Percentiles rank a stretch among this genome's conserved stretches.
phyloP scores from a whole-genome alignment of 2,797 vertebrate species.

The Danio albolineatus region DNA sequence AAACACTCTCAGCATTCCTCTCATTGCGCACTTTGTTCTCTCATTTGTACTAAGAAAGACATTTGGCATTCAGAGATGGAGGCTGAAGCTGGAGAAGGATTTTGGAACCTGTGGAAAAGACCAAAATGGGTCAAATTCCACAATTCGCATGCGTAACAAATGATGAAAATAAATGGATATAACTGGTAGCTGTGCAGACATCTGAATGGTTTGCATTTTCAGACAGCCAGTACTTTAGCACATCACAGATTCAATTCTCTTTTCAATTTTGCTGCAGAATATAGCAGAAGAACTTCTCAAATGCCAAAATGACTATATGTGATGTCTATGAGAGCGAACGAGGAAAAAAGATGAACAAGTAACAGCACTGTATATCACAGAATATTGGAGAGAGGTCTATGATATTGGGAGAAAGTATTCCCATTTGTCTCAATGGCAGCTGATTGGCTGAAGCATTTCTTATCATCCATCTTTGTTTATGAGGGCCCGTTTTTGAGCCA shows the following conservation, averaged over 20 bases:
- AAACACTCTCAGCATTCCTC: constrained; percentile 42
- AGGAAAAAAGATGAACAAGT: constrained; percentile 10
- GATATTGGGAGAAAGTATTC: background rate
- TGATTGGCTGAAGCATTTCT: background rate
- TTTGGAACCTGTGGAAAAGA: constrained; percentile 18
- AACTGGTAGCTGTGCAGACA: background rate
- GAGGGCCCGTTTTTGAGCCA: background rate
- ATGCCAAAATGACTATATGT: constrained; percentile 12
- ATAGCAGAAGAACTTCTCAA: constrained; percentile 29
- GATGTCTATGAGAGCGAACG: background rate
- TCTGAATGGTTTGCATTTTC: background rate
- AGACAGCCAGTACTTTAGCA: background rate
- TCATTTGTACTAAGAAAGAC: constrained; percentile 23
- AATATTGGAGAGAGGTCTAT: background rate
- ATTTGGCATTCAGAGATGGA: constrained; percentile 8
- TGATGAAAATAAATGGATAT: background rate
- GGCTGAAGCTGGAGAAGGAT: constrained; percentile 14
- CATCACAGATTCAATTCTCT: constrained; percentile 28
- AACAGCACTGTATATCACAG: constrained; percentile 22
- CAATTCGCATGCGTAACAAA: constrained; percentile 26
- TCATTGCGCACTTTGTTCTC: constrained; percentile 38
- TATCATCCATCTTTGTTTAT: background rate
- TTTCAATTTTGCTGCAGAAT: constrained; percentile 40
- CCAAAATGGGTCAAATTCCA: constrained; percentile 41
- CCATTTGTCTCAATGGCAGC: background rate